Percentiles rank a stretch among this genome's conserved stretches.
Evolutionary conservation across 2,113 vertebrate species (phyloP).

Genomic region (Sinocyclocheilus grahami): DNA sequence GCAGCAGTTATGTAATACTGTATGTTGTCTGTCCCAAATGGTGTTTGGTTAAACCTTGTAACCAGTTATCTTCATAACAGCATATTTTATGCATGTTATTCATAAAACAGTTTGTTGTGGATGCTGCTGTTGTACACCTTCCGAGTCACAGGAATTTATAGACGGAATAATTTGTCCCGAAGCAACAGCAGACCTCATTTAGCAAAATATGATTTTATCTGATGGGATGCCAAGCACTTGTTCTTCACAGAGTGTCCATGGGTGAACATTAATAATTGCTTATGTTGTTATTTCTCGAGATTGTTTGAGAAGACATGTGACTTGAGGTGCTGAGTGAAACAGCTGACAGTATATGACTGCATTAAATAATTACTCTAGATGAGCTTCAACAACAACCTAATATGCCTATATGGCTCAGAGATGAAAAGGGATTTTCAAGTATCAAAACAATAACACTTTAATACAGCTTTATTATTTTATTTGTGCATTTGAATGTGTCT

Average conservation of each 20-base stretch:
- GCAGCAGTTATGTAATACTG: neutral
- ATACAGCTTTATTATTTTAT: too few relatives aligned
- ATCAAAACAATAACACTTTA: too few relatives aligned
- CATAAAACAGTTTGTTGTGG: neutral
- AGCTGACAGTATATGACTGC: neutral
- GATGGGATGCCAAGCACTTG: neutral
- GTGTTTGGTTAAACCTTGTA: neutral
- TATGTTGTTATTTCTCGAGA: neutral
- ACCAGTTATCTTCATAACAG: neutral
- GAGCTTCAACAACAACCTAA: neutral
- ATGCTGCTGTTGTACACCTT: neutral
- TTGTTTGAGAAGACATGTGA: neutral
- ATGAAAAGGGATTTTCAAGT: neutral
- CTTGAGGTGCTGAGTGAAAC: neutral
- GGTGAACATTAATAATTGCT: constrained; percentile 1
- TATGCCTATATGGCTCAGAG: neutral
- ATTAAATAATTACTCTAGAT: neutral
- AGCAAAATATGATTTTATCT: neutral
- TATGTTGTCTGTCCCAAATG: neutral
- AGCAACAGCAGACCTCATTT: constrained; percentile 15
- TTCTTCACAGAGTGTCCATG: neutral
- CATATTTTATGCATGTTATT: neutral
- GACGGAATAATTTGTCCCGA: constrained; percentile 12
- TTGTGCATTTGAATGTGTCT: too few relatives aligned
- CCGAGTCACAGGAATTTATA: constrained; percentile 4